These are phyloP conservation scores for Cyanoderma ruficeps DNA, from an alignment of 2,113 vertebrate species.

Conservation along the genomic window DNA sequence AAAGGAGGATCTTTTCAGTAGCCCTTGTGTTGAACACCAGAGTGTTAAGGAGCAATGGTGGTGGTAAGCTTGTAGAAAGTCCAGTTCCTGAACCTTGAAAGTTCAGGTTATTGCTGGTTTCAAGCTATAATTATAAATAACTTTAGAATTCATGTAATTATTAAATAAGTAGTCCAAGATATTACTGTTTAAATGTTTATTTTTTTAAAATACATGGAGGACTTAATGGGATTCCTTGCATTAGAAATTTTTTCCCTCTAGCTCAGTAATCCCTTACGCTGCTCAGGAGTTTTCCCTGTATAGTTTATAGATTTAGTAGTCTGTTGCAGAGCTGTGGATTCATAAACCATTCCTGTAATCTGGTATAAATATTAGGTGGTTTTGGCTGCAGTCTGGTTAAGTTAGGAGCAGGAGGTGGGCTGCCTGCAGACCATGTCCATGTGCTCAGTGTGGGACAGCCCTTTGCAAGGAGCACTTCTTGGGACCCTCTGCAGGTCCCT, in stretches of 20 bases:
- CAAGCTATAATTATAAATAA: background rate
- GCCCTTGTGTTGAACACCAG: background rate
- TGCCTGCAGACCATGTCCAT: fast-evolving
- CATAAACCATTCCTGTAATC: background rate
- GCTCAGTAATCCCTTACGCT: background rate
- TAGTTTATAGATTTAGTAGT: background rate
- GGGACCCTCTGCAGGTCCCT: background rate
- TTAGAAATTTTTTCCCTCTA: background rate
- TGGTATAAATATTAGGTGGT: background rate
- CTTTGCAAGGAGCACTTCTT: background rate
- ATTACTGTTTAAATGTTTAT: background rate
- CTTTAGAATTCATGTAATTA: background rate
- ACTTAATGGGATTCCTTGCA: background rate
- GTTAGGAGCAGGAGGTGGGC: background rate
- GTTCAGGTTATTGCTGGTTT: background rate
- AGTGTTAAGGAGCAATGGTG: background rate
- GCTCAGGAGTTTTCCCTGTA: background rate
- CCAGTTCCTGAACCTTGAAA: background rate
- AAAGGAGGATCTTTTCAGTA: background rate
- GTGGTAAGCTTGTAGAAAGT: background rate
- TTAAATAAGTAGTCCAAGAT: background rate
- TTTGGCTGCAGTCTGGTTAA: background rate
- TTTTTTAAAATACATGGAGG: background rate
- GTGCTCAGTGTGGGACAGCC: background rate
- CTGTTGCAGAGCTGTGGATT: background rate